Base-by-base conservation (phyloP, 2,888 invertebrate genomes). In the Pristionchus entomophagus region DNA sequence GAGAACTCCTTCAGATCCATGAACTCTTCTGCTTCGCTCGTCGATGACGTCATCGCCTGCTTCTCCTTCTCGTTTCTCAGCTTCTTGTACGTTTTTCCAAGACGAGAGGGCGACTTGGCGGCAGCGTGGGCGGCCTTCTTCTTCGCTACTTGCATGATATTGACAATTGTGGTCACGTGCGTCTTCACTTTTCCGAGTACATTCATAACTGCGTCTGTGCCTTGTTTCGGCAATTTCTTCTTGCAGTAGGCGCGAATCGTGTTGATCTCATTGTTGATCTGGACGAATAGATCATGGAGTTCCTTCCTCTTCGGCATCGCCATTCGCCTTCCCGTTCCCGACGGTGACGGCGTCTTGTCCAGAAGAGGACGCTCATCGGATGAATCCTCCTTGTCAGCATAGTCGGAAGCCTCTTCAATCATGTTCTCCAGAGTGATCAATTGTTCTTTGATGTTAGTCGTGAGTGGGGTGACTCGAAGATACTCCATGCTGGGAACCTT, bases 221-320 rank as follows among this genome's bases (percentile, higher is more conserved):
- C 89, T 49, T 91, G 88, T 35, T 90, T 89, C 6, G 91, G 89
- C 84, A 90, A 87, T 80, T 91, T 91, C 84, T 89, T 88, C 35
- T 89, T 87, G 87, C 93, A 93, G 29, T 91, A 88, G 19, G 88
- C 87, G 29, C 91, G 89, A 26, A 93, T 93, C 2, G 89, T 90
- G 49, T 90, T 90, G 81, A 93, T 92, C 86, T 93, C 93, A 12
- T 89, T 87, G 86, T 91, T 92, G 38, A 93, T 93, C 35, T 89
- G 89, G n/a, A 89, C 87, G 53, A 93, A 91, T 26, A 93, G 87
- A 29, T 88, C 89, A 62, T 91, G 91, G 56, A 93, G 88, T 56
- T 88, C 91, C 35, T 84, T 89, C 84, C 59, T 77, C 69, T 85
- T 85, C 14, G 51, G 73, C 0, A 83, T 62, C 29, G 45, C 35